Percentiles rank a stretch among this genome's conserved stretches.
Evolutionary conservation across 2,888 invertebrate genomes (phyloP).

Genomic region (Hylaea fasciaria): DNA sequence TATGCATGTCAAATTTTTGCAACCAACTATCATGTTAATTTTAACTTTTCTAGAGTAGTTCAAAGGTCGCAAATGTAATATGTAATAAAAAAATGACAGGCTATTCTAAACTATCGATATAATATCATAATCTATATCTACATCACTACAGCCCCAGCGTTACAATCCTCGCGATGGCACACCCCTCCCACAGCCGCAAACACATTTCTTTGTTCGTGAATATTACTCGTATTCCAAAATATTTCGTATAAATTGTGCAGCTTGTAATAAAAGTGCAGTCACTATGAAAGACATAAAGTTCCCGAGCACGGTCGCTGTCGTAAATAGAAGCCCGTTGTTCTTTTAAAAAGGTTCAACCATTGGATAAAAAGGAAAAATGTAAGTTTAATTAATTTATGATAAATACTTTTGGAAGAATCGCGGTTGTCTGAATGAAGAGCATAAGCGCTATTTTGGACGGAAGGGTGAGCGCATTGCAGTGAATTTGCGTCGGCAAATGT

Average conservation of each 20-base stretch:
- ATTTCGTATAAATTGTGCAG: constrained; percentile 41
- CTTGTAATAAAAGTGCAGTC: constrained; percentile 39
- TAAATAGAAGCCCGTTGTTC: constrained; percentile 20
- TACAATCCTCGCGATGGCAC: constrained; percentile 18
- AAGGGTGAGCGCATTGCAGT: no score
- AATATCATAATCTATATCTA: neutral
- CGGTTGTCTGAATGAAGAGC: no score
- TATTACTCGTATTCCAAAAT: constrained; percentile 49
- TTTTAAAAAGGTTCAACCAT: constrained; percentile 13
- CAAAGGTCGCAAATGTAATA: no score
- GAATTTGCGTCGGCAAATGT: no score
- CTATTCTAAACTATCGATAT: no score
- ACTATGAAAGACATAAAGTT: constrained; percentile 29
- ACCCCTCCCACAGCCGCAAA: constrained; percentile 55
- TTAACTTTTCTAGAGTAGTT: no score
- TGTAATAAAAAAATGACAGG: no score
- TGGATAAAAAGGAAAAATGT: constrained; percentile 15
- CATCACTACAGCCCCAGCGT: no score
- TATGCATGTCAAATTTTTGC: no score
- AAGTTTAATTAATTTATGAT: constrained; percentile 22
- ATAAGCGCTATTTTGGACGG: no score
- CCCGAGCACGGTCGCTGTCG: constrained; percentile 7
- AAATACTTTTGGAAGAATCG: neutral
- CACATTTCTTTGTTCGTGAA: constrained; percentile 65
- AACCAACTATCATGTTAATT: no score